Evolutionary conservation across 2,888 invertebrate genomes (phyloP).

Genomic region (Caenorhabditis angaria): DNA sequence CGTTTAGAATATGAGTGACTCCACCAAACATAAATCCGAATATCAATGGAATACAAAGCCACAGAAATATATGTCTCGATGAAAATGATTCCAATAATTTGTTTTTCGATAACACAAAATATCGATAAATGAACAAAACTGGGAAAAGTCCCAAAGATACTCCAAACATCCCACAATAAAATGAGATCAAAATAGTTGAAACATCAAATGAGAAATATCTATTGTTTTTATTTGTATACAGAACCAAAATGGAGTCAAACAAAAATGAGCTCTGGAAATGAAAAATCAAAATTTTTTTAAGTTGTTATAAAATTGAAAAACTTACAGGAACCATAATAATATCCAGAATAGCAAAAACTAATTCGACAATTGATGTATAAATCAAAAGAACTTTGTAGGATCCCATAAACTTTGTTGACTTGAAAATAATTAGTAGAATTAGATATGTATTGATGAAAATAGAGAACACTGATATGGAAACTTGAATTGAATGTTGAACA

Average conservation of each 20-base stretch:
- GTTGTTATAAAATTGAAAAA: background rate
- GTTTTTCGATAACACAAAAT: conserved; percentile 12
- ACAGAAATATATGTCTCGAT: background rate
- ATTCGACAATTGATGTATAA: conserved; percentile 18
- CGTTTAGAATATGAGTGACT: background rate
- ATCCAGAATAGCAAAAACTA: conserved; percentile 14
- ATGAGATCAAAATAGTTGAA: background rate
- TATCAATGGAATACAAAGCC: background rate
- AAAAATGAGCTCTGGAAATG: background rate
- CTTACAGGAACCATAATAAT: conserved; percentile 7
- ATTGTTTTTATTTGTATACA: background rate
- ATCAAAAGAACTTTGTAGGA: conserved; percentile 20
- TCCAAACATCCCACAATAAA: conserved; percentile 17
- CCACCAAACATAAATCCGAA: background rate
- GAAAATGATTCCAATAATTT: conserved; percentile 6
- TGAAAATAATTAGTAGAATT: conserved; percentile 14
- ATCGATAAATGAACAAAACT: conserved; percentile 26
- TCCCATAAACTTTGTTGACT: conserved; percentile 13
- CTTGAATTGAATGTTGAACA: too few species aligned
- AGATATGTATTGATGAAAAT: too few species aligned
- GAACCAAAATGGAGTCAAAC: background rate
- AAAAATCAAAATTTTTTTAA: background rate
- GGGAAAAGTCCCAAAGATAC: conserved; percentile 17
- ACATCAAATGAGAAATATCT: background rate
- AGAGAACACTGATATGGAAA: too few species aligned